phyloP scores from a whole-genome alignment of 2,797 vertebrate genomes.

The Protonibea diacanthus region DNA sequence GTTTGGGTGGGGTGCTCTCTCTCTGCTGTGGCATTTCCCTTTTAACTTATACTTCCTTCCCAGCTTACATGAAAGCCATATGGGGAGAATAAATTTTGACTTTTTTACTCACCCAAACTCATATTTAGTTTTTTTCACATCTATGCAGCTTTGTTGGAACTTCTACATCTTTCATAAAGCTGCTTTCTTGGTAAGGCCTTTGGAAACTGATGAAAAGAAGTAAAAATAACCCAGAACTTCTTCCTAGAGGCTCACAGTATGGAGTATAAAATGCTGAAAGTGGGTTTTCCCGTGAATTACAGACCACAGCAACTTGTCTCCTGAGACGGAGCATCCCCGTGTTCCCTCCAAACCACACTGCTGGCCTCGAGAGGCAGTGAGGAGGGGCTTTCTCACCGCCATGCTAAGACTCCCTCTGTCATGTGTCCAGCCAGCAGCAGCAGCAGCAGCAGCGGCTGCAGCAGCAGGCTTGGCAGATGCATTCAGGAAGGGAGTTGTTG shows the following conservation, averaged over 20 bases:
- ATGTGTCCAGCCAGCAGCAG: slow-evolving; percentile 52
- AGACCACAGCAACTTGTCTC: slow-evolving; percentile 64
- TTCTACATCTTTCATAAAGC: slow-evolving; percentile 27
- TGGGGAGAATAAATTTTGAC: slow-evolving; percentile 41
- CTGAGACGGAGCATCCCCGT: slow-evolving; percentile 58
- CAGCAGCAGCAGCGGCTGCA: no score
- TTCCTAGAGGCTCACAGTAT: slow-evolving; percentile 21
- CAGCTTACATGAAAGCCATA: slow-evolving; percentile 58
- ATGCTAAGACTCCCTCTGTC: slow-evolving; percentile 60
- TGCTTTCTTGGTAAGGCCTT: slow-evolving; percentile 38
- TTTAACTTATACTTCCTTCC: slow-evolving; percentile 49
- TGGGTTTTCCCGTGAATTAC: slow-evolving; percentile 55
- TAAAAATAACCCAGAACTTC: slow-evolving; percentile 50
- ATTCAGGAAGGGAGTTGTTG: slow-evolving; percentile 4
- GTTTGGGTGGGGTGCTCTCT: slow-evolving; percentile 64
- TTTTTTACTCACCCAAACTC: slow-evolving; percentile 38
- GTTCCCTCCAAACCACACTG: slow-evolving; percentile 58
- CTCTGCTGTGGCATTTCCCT: slow-evolving; percentile 61
- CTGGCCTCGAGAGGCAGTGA: slow-evolving; percentile 45
- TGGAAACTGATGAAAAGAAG: slow-evolving; percentile 58
- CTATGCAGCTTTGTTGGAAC: slow-evolving; percentile 32
- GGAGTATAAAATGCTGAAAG: slow-evolving; percentile 36
- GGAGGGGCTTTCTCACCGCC: slow-evolving; percentile 68
- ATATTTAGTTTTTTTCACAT: slow-evolving; percentile 22
- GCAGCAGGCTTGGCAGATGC: slow-evolving; percentile 44